Evolutionary conservation across 2,888 invertebrate species (phyloP).

Genomic region (Mythimna impura): DNA sequence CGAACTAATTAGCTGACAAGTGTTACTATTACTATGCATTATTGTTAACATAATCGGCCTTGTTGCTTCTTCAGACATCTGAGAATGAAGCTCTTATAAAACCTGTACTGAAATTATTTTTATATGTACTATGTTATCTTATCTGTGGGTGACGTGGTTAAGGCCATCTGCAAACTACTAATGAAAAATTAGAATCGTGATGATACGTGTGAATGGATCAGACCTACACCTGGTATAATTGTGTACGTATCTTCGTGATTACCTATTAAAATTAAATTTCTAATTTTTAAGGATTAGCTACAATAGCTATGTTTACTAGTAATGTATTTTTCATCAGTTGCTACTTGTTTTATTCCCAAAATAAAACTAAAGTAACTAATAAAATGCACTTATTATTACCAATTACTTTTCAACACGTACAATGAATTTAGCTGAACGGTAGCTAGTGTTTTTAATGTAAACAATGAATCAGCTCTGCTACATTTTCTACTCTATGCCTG

Average conservation of each 20-base stretch:
- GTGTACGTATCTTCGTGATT: background rate
- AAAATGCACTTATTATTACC: background rate
- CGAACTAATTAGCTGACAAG: constrained; percentile 20
- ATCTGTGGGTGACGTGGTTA: constrained; percentile 23
- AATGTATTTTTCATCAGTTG: background rate
- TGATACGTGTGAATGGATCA: constrained; percentile 8
- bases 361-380: background rate
- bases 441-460: background rate
- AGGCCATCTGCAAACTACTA: constrained; percentile 24
- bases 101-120: constrained; percentile 22
- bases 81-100: constrained; percentile 28
- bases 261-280: background rate
- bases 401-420: background rate
- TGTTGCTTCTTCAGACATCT: background rate
- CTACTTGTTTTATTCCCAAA: background rate
- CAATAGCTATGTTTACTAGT: background rate
- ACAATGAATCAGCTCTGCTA: constrained; percentile 7
- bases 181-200: constrained; percentile 19
- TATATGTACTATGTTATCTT: constrained; percentile 27
- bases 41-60: background rate
- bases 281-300: background rate
- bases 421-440: background rate
- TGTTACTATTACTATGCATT: constrained; percentile 11
- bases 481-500: constrained; percentile 16
- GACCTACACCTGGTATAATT: background rate